Conservation (phyloP, 2,888 invertebrate species). For the Venusia cambrica region DNA sequence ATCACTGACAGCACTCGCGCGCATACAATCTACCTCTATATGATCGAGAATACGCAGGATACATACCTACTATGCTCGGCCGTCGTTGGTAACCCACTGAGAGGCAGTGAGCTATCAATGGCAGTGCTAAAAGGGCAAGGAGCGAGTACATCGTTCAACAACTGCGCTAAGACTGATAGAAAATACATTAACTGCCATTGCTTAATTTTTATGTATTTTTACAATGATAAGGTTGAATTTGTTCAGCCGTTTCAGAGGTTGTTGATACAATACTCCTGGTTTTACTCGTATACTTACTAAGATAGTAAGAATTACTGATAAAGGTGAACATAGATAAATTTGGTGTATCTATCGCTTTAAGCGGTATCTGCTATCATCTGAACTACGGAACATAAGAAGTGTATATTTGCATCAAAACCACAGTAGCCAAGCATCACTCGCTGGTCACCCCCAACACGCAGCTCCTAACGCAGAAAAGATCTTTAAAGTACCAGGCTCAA, state of each 20-base stretch:
- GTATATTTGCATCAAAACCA: no score
- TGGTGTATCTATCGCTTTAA: no score
- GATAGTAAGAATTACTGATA: no score
- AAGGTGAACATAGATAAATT: no score
- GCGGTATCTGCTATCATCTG: no score
- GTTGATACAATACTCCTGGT: no score
- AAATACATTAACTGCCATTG: slow-evolving; percentile 14
- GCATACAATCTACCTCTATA: slow-evolving; percentile 22
- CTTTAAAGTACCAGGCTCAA: no score
- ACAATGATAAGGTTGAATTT: slow-evolving; percentile 14
- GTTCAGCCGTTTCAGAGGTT: slow-evolving; percentile 17
- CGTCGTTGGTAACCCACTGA: slow-evolving; percentile 15
- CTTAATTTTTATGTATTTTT: slow-evolving; percentile 20
- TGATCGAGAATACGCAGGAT: slow-evolving; percentile 30
- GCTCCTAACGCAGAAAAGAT: no score
- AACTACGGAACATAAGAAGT: no score
- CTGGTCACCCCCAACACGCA: no score
- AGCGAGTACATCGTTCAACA: slow-evolving; percentile 25
- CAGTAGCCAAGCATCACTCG: no score
- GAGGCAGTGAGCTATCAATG: slow-evolving; percentile 14
- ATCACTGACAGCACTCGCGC: slow-evolving; percentile 28
- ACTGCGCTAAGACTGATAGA: slow-evolving; percentile 22
- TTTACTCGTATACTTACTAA: no score
- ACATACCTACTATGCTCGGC: slow-evolving; percentile 28
- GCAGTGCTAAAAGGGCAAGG: slow-evolving; percentile 11